phyloP scores from a whole-genome alignment of 2,113 vertebrate species.

The Phocoena sinus region DNA sequence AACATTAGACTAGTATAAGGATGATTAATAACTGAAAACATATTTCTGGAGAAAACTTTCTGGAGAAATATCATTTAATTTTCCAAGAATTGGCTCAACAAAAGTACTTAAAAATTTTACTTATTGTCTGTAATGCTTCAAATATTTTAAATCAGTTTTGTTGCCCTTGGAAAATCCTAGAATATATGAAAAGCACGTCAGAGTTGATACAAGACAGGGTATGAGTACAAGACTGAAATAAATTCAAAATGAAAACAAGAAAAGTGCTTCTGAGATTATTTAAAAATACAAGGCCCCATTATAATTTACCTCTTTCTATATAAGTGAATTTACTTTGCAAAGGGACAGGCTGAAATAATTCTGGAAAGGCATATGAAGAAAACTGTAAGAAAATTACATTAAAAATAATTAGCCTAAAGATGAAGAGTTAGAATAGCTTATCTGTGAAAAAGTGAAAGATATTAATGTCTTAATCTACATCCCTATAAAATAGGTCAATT shows the following conservation, averaged over 20 bases:
- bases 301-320: background rate
- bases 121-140: background rate
- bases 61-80: background rate
- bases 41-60: background rate
- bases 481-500: background rate
- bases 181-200: background rate
- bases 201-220: background rate
- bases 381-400: background rate
- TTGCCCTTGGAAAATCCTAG: background rate
- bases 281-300: background rate
- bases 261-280: background rate
- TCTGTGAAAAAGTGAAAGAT: background rate
- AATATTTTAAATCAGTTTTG: background rate
- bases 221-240: background rate
- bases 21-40: background rate
- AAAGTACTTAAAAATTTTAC: background rate
- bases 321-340: background rate
- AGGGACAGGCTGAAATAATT: background rate
- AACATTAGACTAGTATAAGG: background rate
- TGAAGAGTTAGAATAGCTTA: background rate
- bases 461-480: background rate
- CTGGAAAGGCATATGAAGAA: background rate
- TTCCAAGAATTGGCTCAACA: background rate
- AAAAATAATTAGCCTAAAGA: background rate
- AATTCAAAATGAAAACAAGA: background rate